Percentiles rank a stretch among this genome's conserved stretches.
phyloP scores from a whole-genome alignment of 2,888 invertebrate genomes.

The Protonemura montana region DNA sequence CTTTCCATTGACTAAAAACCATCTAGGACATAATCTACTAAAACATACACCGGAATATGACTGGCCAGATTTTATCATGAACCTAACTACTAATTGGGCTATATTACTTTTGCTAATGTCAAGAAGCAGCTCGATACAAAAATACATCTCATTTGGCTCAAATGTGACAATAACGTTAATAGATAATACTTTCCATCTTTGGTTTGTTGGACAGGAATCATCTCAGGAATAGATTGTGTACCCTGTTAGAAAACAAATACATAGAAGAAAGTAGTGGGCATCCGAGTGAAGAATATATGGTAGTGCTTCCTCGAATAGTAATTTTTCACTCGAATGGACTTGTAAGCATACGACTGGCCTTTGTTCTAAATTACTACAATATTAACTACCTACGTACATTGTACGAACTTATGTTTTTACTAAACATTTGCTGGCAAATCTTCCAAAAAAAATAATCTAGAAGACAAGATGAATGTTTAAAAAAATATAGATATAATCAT shows the following conservation, averaged over 20 bases:
- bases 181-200: not conserved
- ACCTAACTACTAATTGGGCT: not conserved
- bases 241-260: slow-evolving; percentile 9
- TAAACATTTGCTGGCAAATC: not conserved
- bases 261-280: not conserved
- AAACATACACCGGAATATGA: not conserved
- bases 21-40: not conserved
- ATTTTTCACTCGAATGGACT: not conserved
- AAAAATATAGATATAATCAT: not conserved
- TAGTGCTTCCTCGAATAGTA: not conserved
- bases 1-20: not conserved
- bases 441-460: not conserved
- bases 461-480: not conserved
- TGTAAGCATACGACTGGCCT: not conserved
- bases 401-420: not conserved
- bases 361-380: not conserved
- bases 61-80: not conserved
- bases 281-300: not conserved
- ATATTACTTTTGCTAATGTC: not conserved
- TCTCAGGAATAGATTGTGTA: not conserved
- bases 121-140: not conserved
- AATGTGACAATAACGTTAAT: not conserved
- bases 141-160: not conserved
- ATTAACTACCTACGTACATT: not conserved
- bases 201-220: slow-evolving; percentile 9